Base-by-base conservation (phyloP, 1,140 invertebrate genomes). In the Formica exsecta region DNA sequence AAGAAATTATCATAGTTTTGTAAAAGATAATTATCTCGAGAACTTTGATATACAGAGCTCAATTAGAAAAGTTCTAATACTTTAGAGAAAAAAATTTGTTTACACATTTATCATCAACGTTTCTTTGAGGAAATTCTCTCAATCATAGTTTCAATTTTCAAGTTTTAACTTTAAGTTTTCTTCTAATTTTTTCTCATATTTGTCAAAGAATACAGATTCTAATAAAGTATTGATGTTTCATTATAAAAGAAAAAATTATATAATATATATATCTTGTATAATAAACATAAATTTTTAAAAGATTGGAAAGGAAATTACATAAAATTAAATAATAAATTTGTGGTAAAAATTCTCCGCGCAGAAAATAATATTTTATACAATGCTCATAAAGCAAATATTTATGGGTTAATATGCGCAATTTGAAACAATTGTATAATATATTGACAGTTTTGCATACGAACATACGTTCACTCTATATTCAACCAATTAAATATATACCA, bases 1-100 rank as follows among this genome's bases (percentile, higher is more conserved):
- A 29, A 48, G 41, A 48, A 57, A 38, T 51, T 13, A 19, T 19
- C 8, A 51, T 19, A 51, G 41, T 51, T 66, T 36, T 19, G 7
- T 36, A 66, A 44, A 64, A 77, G 7, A 36, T 66, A 22, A 77
- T 48, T 66, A 48, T 29, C 3, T 41, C 36, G 16, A 61, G 36
- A 75, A 4, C 4, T 3, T 16, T 3, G 8, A 16, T 75, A 38
- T 19, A 29, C 36, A 19, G 13, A n/a, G 4, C 25, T 76, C 22
- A 29, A 76, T 76, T 76, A 29, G 38, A 1, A 62, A 41, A 62
- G 59, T 41, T n/a, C 3, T 19, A 13, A 8, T 59, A 16, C 8
- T 19, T 64, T 29, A 36, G 2, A 44, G 11, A 25, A 19, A 11
- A 41, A 1, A 29, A 19, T 41, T 59, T 59, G 9, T 59, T n/a